Evolutionary conservation across 2,113 vertebrate species (phyloP), one percentile per base, ranked within the genome.

Genomic region (Ceyx cyanopectus): DNA sequence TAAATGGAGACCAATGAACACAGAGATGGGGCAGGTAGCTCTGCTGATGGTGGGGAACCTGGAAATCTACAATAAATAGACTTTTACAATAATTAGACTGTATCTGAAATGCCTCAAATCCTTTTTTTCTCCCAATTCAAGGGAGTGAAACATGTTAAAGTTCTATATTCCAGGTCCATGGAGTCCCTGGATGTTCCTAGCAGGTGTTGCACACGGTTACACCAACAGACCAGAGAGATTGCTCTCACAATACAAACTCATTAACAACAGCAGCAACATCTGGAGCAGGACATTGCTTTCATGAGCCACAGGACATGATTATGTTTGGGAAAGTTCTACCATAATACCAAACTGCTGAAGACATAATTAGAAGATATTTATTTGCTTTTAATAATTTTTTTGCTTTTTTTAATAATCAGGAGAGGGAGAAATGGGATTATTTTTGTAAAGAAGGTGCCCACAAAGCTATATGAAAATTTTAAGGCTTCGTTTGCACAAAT

Each of bases 201-300:
- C 68, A 85, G 63, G 80, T 45, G 56, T 62, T 62, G 60, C 75
- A 54, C 34, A 37, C 3, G 0, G 0, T 56, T 82, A 77, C 63
- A 77, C 14, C 34, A 34, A 43, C 29, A 77, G 41, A 79, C 30
- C 17, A 57, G 34, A 17, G 68, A 87, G 13, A 76, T 2, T 32
- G 43, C 24, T 88, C 65, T 91, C 61, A 51, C 50, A 65, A 57
- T 40, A 57, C 1, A 7, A 92, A 72, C 29, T 26, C 62, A 48
- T 54, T 60, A 90, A 53, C 74, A 84, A 14, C 56, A 78, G 60
- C 46, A 79, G 37, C 24, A 70, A 94, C 81, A 96, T 48, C 69
- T 93, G 81, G 79, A 92, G 60, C 13, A 65, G 75, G 88, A 93
- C 87, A 90, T 45, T 90, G 43, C 74, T 74, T 91, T 77, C 54